Conservation (phyloP, 2,888 invertebrate genomes). For the Cheilosia grossa region DNA sequence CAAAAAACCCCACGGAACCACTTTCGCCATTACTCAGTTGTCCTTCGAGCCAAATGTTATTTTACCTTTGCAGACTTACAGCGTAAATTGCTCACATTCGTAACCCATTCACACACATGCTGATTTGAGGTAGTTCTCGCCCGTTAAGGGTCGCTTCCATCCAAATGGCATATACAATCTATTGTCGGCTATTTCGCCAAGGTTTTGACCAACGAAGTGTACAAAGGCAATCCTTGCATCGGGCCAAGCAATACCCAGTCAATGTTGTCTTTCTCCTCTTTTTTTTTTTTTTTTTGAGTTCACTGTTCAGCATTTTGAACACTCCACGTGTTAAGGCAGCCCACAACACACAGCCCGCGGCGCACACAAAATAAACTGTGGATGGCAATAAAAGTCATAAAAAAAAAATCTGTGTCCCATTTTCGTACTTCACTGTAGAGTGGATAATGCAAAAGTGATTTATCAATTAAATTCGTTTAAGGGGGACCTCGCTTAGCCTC, state of each 20-base stretch:
- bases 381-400: conserved; percentile 16
- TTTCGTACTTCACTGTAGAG: conserved; percentile 50
- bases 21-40: too few species aligned
- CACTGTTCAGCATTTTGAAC: background rate
- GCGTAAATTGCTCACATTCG: too few species aligned
- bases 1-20: too few species aligned
- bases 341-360: background rate
- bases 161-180: too few species aligned
- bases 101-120: too few species aligned
- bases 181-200: too few species aligned
- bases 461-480: conserved; percentile 61
- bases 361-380: conserved; percentile 12
- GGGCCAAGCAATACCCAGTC: too few species aligned
- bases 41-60: too few species aligned
- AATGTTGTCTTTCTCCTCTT: background rate
- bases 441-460: conserved; percentile 68
- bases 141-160: too few species aligned
- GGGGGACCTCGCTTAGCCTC: background rate
- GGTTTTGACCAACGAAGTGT: background rate
- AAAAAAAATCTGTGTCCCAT: background rate
- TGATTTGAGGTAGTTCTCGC: too few species aligned
- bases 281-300: background rate
- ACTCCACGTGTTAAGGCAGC: background rate
- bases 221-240: background rate
- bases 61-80: too few species aligned